phyloP scores from a whole-genome alignment of 2,113 vertebrate species.

The Macquaria australasica region DNA sequence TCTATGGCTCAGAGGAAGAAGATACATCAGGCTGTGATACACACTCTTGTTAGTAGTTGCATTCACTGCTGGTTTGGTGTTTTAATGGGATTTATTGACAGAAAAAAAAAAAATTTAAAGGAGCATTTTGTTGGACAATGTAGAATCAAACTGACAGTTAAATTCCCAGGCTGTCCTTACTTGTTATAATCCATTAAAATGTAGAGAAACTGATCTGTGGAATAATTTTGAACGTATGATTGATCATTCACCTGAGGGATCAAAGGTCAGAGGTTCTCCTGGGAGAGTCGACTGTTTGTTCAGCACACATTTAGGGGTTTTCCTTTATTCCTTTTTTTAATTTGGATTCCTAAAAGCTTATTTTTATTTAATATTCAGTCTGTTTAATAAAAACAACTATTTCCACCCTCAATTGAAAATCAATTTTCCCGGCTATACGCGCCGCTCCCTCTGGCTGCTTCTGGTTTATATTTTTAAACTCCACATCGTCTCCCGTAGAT shows the following conservation, averaged over 20 bases:
- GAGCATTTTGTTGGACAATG: too few species aligned
- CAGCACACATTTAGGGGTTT: background rate
- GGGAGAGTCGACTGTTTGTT: constrained; percentile 1
- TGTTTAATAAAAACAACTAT: background rate
- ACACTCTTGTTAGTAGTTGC: too few species aligned
- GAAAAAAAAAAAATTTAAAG: too few species aligned
- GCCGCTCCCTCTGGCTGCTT: constrained; percentile 5
- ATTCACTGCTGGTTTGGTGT: too few species aligned
- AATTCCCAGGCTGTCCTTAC: too few species aligned
- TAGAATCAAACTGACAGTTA: too few species aligned
- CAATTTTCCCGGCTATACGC: background rate
- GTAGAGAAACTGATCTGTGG: background rate
- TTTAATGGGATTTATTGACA: too few species aligned
- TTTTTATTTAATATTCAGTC: background rate
- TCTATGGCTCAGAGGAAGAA: too few species aligned
- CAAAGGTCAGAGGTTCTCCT: constrained; percentile 26
- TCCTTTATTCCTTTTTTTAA: background rate
- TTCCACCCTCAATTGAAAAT: background rate
- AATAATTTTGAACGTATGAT: background rate
- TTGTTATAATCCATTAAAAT: background rate
- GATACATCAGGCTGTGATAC: too few species aligned
- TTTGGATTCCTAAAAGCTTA: background rate
- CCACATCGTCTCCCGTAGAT: constrained; percentile 24
- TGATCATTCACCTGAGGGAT: background rate
- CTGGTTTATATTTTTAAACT: constrained; percentile 33